Conservation (phyloP, 2,113 vertebrate species). For the Gnathonemus echidnorhynchus region DNA sequence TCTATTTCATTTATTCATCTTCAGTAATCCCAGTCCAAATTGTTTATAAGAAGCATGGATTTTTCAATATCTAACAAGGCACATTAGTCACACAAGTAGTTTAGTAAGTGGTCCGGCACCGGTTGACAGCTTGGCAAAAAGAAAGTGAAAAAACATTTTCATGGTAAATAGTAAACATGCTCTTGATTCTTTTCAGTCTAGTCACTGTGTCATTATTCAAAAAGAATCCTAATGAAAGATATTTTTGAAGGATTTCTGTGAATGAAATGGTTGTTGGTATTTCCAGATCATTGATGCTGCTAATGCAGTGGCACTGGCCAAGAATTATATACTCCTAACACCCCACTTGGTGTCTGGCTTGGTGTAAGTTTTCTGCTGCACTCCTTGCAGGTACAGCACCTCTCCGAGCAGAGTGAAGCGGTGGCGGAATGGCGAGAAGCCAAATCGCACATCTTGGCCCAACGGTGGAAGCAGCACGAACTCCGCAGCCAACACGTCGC, state of each 20-base stretch:
- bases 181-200: not conserved
- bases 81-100: not conserved
- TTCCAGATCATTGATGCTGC: not conserved
- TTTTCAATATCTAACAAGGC: not conserved
- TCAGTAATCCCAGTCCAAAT: not conserved
- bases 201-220: not conserved
- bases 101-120: not conserved
- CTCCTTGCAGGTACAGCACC: conserved; percentile 37
- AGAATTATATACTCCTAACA: not conserved
- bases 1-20: not conserved
- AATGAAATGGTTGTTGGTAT: not conserved
- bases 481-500: conserved; percentile 28
- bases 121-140: not conserved
- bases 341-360: not conserved
- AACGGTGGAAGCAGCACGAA: conserved; percentile 31
- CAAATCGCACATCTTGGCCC: conserved; percentile 53
- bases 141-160: not conserved
- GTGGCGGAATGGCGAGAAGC: conserved; percentile 48
- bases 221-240: not conserved
- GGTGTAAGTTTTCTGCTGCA: not conserved
- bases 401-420: conserved; percentile 55
- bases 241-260: not conserved
- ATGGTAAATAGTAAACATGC: not conserved
- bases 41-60: not conserved
- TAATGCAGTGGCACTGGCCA: not conserved